Base-by-base conservation (phyloP, 2,797 vertebrate species). In the Hozukius guyotensis region DNA sequence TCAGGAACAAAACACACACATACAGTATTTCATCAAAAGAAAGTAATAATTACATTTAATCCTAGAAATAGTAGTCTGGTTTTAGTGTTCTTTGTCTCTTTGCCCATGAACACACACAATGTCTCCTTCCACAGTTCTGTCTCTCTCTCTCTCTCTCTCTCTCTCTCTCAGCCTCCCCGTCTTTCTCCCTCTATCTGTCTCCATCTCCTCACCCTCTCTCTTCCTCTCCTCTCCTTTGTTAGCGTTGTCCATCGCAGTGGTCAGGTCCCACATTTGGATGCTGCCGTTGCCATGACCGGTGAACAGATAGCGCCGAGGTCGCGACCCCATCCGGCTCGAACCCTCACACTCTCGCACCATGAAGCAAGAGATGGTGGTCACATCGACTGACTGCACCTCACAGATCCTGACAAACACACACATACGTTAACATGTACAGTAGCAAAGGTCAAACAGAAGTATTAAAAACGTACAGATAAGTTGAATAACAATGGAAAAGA, bases 261-360 rank as follows among this genome's bases (percentile, higher is more conserved):
- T 99, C 86, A 99, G 96, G 87, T 99, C 98, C 98, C 98, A 99
- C 97, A 99, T 99, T 84, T 99, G 98, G 86, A 99, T 99, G 95
- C 98, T 98, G 76, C 98, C 98, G 5, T 99, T 99, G 3, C 97
- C 97, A 6, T 99, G 98, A 8, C 98, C 98, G 0, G 98, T 99
- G 89, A 99, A 99, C 88, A 99, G 93, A 91, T 99, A 99, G 29
- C 98, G 97, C 0, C 98, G 95, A 0, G 98, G 98, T 67, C 98
- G 93, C 0, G 98, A 99, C 71, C 98, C 98, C 98, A 99, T 99
- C 68, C 98, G 95, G 77, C 98, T 99, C 66, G 98, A 99, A 11
- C 97, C 98, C 88, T 99, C 98, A 29, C 98, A 99, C 91, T 99
- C 98, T 5, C 98, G 92, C 63, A 99, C 98, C 18, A 98, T 99